Percentiles rank a stretch among this genome's conserved stretches.
These are phyloP conservation scores for Pantala flavescens DNA, from an alignment of 1,140 invertebrate species.

Conservation along the genomic window DNA sequence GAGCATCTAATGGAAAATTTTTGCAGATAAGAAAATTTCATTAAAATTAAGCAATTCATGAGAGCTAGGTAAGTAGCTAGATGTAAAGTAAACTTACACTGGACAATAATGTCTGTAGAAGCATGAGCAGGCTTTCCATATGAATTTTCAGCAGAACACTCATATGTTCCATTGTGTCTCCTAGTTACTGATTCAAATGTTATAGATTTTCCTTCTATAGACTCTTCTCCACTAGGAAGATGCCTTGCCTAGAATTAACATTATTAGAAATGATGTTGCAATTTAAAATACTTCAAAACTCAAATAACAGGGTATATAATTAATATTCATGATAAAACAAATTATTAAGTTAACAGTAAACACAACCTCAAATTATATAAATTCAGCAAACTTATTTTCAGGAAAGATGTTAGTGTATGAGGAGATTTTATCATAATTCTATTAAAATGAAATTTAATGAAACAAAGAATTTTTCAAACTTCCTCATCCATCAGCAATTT, in stretches of 20 bases:
- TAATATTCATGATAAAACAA: neutral
- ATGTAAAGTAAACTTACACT: neutral
- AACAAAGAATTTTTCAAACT: too few relatives aligned
- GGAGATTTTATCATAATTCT: too few relatives aligned
- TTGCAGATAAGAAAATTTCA: neutral
- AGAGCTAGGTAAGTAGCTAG: neutral
- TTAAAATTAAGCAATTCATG: neutral
- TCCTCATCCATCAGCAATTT: too few relatives aligned
- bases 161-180: constrained; percentile 11
- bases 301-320: neutral
- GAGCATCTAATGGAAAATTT: constrained; percentile 20
- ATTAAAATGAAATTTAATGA: too few relatives aligned
- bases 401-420: too few relatives aligned
- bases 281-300: neutral
- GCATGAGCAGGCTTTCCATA: neutral
- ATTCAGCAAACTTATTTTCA: too few relatives aligned
- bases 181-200: neutral
- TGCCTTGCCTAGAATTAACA: neutral
- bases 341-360: neutral
- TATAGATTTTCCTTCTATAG: neutral
- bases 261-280: neutral
- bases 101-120: neutral
- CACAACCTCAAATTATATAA: neutral
- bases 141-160: neutral
- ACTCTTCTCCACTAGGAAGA: constrained; percentile 2